phyloP scores from a whole-genome alignment of 2,888 invertebrate species.

The Clanis bilineata region DNA sequence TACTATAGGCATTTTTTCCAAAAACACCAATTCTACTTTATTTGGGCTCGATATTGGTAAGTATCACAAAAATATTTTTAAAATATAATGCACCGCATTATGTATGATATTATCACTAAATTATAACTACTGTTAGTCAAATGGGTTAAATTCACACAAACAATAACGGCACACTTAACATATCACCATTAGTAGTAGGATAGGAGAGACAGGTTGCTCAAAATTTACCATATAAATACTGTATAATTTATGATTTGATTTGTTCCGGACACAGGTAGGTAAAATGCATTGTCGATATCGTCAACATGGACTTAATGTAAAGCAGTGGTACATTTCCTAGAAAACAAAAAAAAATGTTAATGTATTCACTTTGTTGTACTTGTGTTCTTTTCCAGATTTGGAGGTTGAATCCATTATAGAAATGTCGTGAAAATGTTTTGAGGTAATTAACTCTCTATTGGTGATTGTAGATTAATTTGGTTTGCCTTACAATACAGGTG shows the following conservation, averaged over 20 bases:
- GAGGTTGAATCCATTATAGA: conserved; percentile 81
- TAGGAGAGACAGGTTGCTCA: neutral
- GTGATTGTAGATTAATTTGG: conserved; percentile 75
- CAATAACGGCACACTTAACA: neutral
- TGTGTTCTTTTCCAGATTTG: conserved; percentile 82
- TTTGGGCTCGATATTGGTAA: conserved; percentile 8
- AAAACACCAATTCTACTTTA: neutral
- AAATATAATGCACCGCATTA: conserved; percentile 2
- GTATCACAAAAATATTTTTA: neutral
- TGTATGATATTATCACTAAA: neutral
- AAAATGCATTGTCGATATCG: conserved; percentile 23
- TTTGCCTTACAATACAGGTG: conserved; percentile 62
- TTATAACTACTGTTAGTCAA: neutral
- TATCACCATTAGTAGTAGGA: neutral
- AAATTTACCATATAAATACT: neutral
- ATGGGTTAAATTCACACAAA: conserved; percentile 5
- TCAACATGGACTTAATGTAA: conserved; percentile 78
- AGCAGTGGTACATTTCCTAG: conserved; percentile 72
- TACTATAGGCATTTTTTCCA: neutral
- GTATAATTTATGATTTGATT: neutral
- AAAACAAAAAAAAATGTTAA: conserved; percentile 48
- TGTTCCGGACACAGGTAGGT: neutral
- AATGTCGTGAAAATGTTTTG: conserved; percentile 81
- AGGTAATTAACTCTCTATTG: conserved; percentile 82
- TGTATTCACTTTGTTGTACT: conserved; percentile 82